phyloP scores from a whole-genome alignment of 1,140 invertebrate genomes.

The Stegodyphus mimosarum region DNA sequence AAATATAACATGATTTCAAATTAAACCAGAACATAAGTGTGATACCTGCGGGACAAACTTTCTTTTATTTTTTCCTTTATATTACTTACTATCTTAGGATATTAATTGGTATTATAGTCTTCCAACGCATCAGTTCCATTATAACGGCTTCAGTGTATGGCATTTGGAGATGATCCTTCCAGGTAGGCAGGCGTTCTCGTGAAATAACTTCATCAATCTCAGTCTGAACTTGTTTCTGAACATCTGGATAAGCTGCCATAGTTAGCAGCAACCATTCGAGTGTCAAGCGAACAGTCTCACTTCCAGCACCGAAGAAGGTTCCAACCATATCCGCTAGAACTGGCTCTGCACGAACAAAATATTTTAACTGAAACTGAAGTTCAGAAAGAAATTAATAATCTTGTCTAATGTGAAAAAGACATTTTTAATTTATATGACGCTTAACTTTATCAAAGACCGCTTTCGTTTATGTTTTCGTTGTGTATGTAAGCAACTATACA shows the following conservation, averaged over 20 bases:
- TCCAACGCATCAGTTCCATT: constrained; percentile 62
- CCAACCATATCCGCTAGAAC: constrained; percentile 50
- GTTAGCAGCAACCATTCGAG: constrained; percentile 62
- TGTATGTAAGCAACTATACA: too few species aligned
- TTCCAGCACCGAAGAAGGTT: constrained; percentile 64
- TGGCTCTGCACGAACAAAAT: constrained; percentile 5
- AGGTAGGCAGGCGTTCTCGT: constrained; percentile 47
- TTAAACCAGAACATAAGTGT: too few species aligned
- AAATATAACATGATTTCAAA: too few species aligned
- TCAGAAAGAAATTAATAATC: too few species aligned
- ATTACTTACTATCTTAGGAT: constrained; percentile 46
- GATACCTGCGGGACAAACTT: too few species aligned
- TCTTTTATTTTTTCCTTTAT: background rate
- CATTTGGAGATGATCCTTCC: constrained; percentile 58
- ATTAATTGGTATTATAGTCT: constrained; percentile 61
- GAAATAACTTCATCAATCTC: constrained; percentile 64
- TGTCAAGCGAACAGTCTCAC: constrained; percentile 63
- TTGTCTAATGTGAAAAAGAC: too few species aligned
- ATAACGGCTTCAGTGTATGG: constrained; percentile 63
- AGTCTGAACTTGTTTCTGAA: constrained; percentile 62
- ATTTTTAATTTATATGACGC: too few species aligned
- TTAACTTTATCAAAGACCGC: too few species aligned
- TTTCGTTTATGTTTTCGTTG: too few species aligned
- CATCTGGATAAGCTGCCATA: constrained; percentile 60
- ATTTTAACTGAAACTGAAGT: too few species aligned